A percentile compares a stretch with the other conserved stretches of the same genome.
Conservation (phyloP, 2,888 invertebrate species). For the Agrilus mali region DNA sequence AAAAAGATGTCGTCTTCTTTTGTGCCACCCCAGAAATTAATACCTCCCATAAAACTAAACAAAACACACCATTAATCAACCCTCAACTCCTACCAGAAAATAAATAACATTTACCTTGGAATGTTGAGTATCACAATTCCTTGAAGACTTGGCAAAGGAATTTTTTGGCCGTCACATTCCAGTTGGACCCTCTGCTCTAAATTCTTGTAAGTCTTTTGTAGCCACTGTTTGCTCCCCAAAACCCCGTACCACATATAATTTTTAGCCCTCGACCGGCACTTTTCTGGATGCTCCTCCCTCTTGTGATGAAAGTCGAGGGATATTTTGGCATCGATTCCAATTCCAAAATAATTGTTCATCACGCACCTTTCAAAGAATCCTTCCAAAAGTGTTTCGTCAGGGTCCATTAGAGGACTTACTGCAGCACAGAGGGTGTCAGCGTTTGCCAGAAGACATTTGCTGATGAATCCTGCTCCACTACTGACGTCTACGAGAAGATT, state of each 20-base stretch:
- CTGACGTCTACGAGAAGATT: slow-evolving; percentile 43
- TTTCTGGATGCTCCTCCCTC: slow-evolving; percentile 93
- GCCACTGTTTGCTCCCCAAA: slow-evolving; percentile 63
- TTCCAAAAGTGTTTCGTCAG: slow-evolving; percentile 75
- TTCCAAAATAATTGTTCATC: slow-evolving; percentile 99
- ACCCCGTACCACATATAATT: slow-evolving; percentile 95
- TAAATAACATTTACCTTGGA: slow-evolving; percentile 49
- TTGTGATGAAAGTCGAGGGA: slow-evolving; percentile 94
- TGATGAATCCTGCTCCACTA: slow-evolving; percentile 75
- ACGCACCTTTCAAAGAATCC: slow-evolving; percentile 89
- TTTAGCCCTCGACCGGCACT: slow-evolving; percentile 84
- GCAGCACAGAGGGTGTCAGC: slow-evolving; percentile 94
- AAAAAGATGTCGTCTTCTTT: slow-evolving; percentile 86
- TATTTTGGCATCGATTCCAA: slow-evolving; percentile 96
- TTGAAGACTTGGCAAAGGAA: slow-evolving; percentile 89
- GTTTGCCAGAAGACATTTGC: slow-evolving; percentile 88
- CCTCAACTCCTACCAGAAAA: no score
- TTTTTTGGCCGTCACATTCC: slow-evolving; percentile 92
- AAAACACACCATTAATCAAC: background rate
- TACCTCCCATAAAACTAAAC: slow-evolving; percentile 91
- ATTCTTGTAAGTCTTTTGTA: slow-evolving; percentile 90
- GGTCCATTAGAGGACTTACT: slow-evolving; percentile 90
- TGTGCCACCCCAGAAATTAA: slow-evolving; percentile 95
- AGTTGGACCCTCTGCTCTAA: slow-evolving; percentile 88
- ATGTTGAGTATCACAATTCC: slow-evolving; percentile 96